Base-by-base conservation (phyloP, 2,113 vertebrate genomes). In the Rostratula benghalensis region DNA sequence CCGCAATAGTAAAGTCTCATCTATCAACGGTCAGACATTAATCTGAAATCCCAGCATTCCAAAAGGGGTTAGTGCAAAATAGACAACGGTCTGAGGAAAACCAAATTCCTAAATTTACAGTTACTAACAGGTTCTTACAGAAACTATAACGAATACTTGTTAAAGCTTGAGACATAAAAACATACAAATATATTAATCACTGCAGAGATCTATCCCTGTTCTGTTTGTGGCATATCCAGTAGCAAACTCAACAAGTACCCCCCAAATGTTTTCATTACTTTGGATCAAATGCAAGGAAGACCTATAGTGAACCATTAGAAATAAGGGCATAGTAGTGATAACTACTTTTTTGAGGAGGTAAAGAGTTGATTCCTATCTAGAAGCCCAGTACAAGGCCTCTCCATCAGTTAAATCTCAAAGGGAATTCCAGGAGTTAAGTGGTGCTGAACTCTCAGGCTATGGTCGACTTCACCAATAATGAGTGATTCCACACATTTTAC, bases 311-410 rank as follows among this genome's bases (percentile, higher is more conserved):
- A 57, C 7, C 8, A n/a, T 18, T 4, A 18, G 8, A 81, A 54
- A 17, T 1, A 28, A 64, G 24, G 19, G 18, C 60, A 39, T 13
- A 24, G 21, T 4, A 76, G 23, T 0, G 2, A 67, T 20, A 41
- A 61, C 4, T 3, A 2, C 41, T 64, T 41, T 35, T 48, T 39
- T 27, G 7, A 23, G 54, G 54, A 35, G 35, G 9, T 53, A 16
- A 69, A 76, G 37, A 37, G 7, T 8, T 16, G 33, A 64, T 5
- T 51, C 13, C 27, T 0, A 2, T 3, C 14, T 2, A 20, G 13
- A 39, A 21, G 15, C 30, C 3, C 37, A 63, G 48, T 23, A 33
- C 10, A 48, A 53, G 56, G 7, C 7, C 13, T 16, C 25, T 51
- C 56, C 31, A 46, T 10, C 61, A n/a, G 14, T 11, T 50, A 61